Conservation (phyloP, 2,888 invertebrate genomes). For the Chrysotoxum bicinctum region DNA sequence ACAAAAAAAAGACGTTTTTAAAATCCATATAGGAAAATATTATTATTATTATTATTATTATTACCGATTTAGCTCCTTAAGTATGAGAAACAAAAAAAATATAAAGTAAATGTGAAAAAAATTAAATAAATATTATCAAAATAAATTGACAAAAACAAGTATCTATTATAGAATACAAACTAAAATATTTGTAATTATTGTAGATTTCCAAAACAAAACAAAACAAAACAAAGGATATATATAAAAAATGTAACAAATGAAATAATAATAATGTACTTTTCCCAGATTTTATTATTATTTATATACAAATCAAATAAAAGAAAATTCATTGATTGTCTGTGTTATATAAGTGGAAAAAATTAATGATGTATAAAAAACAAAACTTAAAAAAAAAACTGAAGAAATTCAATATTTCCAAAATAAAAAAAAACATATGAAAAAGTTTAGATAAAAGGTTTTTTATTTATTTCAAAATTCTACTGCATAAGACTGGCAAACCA, state of each 20-base stretch:
- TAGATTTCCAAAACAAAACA: slow-evolving; percentile 63
- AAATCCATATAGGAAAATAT: slow-evolving; percentile 71
- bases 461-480: slow-evolving; percentile 6
- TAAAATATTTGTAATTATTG: slow-evolving; percentile 69
- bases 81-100: slow-evolving; percentile 55
- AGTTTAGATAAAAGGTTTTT: slow-evolving; percentile 16
- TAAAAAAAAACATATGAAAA: slow-evolving; percentile 69
- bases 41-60: slow-evolving; percentile 55
- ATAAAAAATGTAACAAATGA: slow-evolving; percentile 58
- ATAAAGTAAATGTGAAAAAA: slow-evolving; percentile 37
- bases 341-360: slow-evolving; percentile 73
- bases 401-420: slow-evolving; percentile 72
- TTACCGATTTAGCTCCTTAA: slow-evolving; percentile 66
- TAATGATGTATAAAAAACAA: slow-evolving; percentile 64
- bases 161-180: slow-evolving; percentile 67
- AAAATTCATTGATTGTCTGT: slow-evolving; percentile 74
- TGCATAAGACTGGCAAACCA: too few relatives aligned
- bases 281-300: slow-evolving; percentile 73
- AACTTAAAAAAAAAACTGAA: slow-evolving; percentile 69
- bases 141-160: slow-evolving; percentile 27
- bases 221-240: slow-evolving; percentile 49
- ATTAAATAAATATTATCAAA: slow-evolving; percentile 62
- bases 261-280: slow-evolving; percentile 62
- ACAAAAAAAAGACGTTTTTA: slow-evolving; percentile 48
- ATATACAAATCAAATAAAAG: slow-evolving; percentile 70